Percentiles rank a stretch among this genome's conserved stretches.
These are phyloP conservation scores for Uloborus plumipes DNA, from an alignment of 2,888 invertebrate genomes.

Conservation along the genomic window DNA sequence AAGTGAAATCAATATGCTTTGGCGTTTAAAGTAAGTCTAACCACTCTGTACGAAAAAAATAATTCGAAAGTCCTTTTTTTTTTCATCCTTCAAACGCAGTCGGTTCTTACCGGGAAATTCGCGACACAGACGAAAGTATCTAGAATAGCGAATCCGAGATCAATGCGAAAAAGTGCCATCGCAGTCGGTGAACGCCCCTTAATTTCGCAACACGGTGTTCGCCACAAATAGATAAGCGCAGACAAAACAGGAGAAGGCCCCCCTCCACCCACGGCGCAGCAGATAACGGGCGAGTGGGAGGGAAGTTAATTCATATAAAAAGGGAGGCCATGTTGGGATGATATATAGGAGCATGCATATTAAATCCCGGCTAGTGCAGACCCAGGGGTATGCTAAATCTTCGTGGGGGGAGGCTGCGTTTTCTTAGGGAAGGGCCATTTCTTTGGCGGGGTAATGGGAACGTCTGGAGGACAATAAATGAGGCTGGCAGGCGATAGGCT, in stretches of 20 bases:
- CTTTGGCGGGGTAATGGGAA: not conserved
- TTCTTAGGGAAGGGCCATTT: constrained; percentile 16
- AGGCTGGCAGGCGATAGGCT: too few species aligned
- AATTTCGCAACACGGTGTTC: not conserved
- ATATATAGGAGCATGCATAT: constrained; percentile 25
- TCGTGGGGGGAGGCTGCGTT: not conserved
- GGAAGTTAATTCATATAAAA: constrained; percentile 21
- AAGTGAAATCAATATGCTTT: too few species aligned
- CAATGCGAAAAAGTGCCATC: too few species aligned
- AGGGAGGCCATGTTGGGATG: constrained; percentile 4
- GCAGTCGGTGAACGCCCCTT: constrained; percentile 2
- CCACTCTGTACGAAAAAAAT: too few species aligned
- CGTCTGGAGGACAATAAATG: not conserved
- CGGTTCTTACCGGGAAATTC: too few species aligned
- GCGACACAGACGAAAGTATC: too few species aligned
- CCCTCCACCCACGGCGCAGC: not conserved
- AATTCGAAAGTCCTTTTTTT: too few species aligned
- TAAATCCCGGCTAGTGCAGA: constrained; percentile 13
- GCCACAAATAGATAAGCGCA: too few species aligned
- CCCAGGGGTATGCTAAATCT: constrained; percentile 13
- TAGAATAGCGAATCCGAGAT: too few species aligned
- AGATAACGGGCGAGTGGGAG: not conserved
- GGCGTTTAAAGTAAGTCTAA: too few species aligned
- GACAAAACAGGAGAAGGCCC: not conserved
- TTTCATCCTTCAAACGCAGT: too few species aligned